Base-by-base conservation (phyloP, 2,113 vertebrate species). In the Toxostoma redivivum region DNA sequence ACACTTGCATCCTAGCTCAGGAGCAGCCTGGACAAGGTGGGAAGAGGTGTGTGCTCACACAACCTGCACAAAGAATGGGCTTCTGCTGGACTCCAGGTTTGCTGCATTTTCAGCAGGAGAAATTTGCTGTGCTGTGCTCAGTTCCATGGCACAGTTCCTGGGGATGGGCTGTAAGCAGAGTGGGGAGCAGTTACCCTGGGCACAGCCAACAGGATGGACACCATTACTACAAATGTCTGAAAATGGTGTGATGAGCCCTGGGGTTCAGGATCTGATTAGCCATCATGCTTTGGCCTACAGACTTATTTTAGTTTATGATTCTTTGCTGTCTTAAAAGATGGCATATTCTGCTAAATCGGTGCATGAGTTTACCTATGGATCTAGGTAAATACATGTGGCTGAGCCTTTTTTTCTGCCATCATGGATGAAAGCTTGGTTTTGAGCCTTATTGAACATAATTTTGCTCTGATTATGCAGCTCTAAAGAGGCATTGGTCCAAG, bases 341-440 rank as follows among this genome's bases (percentile, higher is more conserved):
- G 7, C 2, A 0, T n/a, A 7, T 76, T 91, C 40, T 67, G 53
- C 51, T 54, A 74, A 56, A 65, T n/a, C 31, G 11, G 70, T 10
- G 18, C 3, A 10, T 22, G 13, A 76, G 31, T 57, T 57, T 42
- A 48, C 31, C 38, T 28, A 1, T 44, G 28, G 66, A 48, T 14
- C 9, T 78, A 42, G 48, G 24, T 48, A 61, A 80, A 83, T 88
- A 17, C 0, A 0, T 62, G 27, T 60, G 37, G 4, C 27, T 77
- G 44, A 90, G 35, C 7, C 33, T 54, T 73, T 88, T 76, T 69
- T 42, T 3, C n/a, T 56, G 0, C 72, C 40, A 31, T 56, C 21
- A 25, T 69, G 53, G 44, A 62, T 33, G 45, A 83, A 91, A 74
- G 38, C 42, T 71, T 91, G 42, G 53, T 87, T 92, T 95, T 87